Percentiles rank a stretch among this genome's conserved stretches.
Evolutionary conservation across 2,113 vertebrate species (phyloP).

Genomic region (Ammodytes marinus): DNA sequence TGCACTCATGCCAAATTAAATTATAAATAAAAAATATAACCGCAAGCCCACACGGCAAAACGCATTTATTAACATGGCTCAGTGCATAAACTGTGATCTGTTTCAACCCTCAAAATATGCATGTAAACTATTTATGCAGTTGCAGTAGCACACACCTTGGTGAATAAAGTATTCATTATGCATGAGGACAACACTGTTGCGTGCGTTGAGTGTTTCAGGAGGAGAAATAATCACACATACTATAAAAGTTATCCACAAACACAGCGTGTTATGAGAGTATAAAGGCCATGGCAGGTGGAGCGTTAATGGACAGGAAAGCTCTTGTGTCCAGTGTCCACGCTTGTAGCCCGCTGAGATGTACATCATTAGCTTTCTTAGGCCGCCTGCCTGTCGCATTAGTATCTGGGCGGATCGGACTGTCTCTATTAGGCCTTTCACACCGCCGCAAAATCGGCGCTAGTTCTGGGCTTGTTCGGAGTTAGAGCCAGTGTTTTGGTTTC

Average conservation of each 20-base stretch:
- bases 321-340: neutral
- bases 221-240: constrained; percentile 38
- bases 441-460: too few species aligned
- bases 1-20: neutral
- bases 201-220: constrained; percentile 16
- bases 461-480: too few species aligned
- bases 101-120: constrained; percentile 26
- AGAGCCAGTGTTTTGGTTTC: too few species aligned
- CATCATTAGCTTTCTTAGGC: neutral
- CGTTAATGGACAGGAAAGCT: neutral
- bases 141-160: constrained; percentile 39
- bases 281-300: neutral
- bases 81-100: constrained; percentile 10
- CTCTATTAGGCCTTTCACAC: too few species aligned
- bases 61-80: constrained; percentile 57
- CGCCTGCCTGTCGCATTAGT: neutral
- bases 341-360: constrained; percentile 3
- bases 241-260: neutral
- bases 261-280: neutral
- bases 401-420: constrained; percentile 3
- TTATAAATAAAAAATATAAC: constrained; percentile 33
- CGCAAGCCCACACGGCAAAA: constrained; percentile 11
- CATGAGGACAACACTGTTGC: constrained; percentile 41
- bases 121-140: constrained; percentile 58
- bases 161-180: constrained; percentile 54